Percentiles rank a stretch among this genome's conserved stretches.
Evolutionary conservation across 2,113 vertebrate species (phyloP).

Genomic region (Dermatemys mawii): DNA sequence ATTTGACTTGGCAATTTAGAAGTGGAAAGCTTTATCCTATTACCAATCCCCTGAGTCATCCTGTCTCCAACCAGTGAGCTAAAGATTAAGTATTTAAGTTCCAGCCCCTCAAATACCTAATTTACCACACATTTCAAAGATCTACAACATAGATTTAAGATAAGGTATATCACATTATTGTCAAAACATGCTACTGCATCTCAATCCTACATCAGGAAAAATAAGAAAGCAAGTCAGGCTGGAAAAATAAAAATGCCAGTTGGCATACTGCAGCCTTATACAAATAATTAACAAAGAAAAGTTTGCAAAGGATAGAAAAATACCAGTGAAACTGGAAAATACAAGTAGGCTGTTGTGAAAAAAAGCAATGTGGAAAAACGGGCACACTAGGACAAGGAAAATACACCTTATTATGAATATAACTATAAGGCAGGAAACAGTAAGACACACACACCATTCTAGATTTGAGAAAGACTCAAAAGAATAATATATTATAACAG

Average conservation of each 20-base stretch:
- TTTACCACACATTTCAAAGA: constrained; percentile 13
- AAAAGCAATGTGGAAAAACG: not conserved
- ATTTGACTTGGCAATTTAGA: constrained; percentile 36
- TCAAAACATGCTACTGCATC: not conserved
- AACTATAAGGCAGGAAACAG: not conserved
- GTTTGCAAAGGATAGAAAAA: not conserved
- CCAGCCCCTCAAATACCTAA: not conserved
- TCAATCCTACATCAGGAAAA: not conserved
- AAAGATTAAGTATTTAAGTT: constrained; percentile 56
- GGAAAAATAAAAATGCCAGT: not conserved
- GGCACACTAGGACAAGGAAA: not conserved
- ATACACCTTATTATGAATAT: not conserved
- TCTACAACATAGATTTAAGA: not conserved
- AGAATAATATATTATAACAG: not conserved
- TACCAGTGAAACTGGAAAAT: constrained; percentile 7
- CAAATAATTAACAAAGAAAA: not conserved
- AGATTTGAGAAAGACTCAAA: not conserved
- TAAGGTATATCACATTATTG: not conserved
- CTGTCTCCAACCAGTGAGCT: constrained; percentile 25
- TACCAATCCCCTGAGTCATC: constrained; percentile 51
- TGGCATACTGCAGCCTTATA: not conserved
- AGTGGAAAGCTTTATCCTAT: constrained; percentile 66
- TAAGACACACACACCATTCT: not conserved
- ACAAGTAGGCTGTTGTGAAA: not conserved
- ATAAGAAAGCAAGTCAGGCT: not conserved